Percentiles rank a stretch among this genome's conserved stretches.
Evolutionary conservation across 2,113 vertebrate species (phyloP).

Genomic region (Geococcyx californianus): DNA sequence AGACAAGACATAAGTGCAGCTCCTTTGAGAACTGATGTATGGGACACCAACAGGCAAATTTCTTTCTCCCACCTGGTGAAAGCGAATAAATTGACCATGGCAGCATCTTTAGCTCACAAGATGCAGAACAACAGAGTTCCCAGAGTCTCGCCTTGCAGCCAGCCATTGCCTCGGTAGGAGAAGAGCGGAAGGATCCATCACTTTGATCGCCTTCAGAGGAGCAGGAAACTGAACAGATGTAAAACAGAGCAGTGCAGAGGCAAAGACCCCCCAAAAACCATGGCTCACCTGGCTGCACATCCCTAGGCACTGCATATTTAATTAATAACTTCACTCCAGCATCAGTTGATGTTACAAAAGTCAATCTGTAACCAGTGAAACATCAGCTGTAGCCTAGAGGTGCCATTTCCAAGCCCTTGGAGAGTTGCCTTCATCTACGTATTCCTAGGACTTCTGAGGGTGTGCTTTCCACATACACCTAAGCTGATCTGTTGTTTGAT

Average conservation of each 20-base stretch:
- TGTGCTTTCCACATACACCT: not conserved
- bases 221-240: not conserved
- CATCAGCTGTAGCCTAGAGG: rapidly evolving
- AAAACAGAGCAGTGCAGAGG: not conserved
- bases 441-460: not conserved
- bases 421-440: not conserved
- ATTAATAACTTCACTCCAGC: not conserved
- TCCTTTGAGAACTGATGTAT: not conserved
- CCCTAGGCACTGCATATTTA: not conserved
- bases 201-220: not conserved
- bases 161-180: not conserved
- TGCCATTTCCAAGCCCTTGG: not conserved
- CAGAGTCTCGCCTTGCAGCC: not conserved
- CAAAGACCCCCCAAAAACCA: not conserved
- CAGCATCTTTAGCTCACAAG: not conserved
- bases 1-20: not conserved
- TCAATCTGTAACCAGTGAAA: rapidly evolving
- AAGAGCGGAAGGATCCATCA: not conserved
- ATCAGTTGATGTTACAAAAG: not conserved
- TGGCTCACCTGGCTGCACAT: not conserved
- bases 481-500: not conserved
- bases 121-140: not conserved
- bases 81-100: not conserved
- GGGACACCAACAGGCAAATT: not conserved
- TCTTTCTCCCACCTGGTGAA: not conserved